Percentiles rank a stretch among this genome's conserved stretches.
These are phyloP conservation scores for Leptinotarsa tumamoca DNA, from an alignment of 2,888 invertebrate genomes.

Conservation along the genomic window DNA sequence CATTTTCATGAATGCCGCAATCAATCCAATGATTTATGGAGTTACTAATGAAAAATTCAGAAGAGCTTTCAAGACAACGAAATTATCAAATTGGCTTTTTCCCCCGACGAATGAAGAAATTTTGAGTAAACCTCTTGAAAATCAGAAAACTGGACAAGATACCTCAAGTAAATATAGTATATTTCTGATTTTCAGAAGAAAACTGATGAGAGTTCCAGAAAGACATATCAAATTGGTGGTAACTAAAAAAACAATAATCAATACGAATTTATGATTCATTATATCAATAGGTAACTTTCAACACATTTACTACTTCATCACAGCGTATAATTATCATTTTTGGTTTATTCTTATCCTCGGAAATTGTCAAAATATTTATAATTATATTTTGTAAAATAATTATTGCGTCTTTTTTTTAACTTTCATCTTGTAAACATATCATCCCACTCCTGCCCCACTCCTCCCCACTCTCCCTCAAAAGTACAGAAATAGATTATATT, in stretches of 20 bases:
- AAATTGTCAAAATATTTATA: too few relatives aligned
- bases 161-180: slow-evolving; percentile 43
- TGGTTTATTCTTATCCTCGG: too few relatives aligned
- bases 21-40: slow-evolving; percentile 84
- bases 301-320: too few relatives aligned
- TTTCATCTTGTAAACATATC: too few relatives aligned
- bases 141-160: slow-evolving; percentile 39
- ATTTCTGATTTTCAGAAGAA: slow-evolving; percentile 51
- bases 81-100: slow-evolving; percentile 67
- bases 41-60: slow-evolving; percentile 78
- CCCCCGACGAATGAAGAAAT: slow-evolving; percentile 35
- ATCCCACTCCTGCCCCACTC: too few relatives aligned
- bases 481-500: too few relatives aligned
- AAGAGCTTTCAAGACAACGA: slow-evolving; percentile 73
- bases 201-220: slow-evolving; percentile 31
- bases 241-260: slow-evolving; percentile 33
- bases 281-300: too few relatives aligned
- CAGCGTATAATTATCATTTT: too few relatives aligned
- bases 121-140: slow-evolving; percentile 31
- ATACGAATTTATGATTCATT: slow-evolving; percentile 28
- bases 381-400: too few relatives aligned
- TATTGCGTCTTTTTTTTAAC: too few relatives aligned
- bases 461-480: too few relatives aligned
- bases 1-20: slow-evolving; percentile 78
- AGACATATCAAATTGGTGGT: neutral